Conservation (phyloP, 2,888 invertebrate genomes). For the Stratiomys singularior region DNA sequence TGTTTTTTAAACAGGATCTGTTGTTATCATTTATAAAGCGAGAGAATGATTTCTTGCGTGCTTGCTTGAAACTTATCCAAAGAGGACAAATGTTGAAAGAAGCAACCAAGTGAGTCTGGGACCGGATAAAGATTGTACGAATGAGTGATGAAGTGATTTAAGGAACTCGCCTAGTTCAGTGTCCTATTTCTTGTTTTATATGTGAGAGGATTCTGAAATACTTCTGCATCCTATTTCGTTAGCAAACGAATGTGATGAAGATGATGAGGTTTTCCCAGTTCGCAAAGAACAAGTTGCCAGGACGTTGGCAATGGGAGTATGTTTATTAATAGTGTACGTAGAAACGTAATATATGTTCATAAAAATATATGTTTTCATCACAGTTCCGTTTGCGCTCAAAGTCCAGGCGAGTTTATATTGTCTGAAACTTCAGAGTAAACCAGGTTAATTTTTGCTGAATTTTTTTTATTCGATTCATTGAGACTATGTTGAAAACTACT, state of each 20-base stretch:
- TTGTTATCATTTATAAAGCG: slow-evolving; percentile 1
- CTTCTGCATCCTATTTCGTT: slow-evolving; percentile 10
- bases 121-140: background rate
- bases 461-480: no score
- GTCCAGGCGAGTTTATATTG: slow-evolving; percentile 1
- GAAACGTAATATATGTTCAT: no score
- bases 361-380: slow-evolving; percentile 1
- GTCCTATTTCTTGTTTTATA: slow-evolving; percentile 7
- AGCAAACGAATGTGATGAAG: background rate
- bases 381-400: slow-evolving; percentile 10
- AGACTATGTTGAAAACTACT: no score
- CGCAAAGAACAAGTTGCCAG: slow-evolving; percentile 28
- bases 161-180: slow-evolving; percentile 5
- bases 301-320: background rate
- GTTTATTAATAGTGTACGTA: background rate
- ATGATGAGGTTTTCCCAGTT: slow-evolving; percentile 25
- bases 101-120: no score
- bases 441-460: no score
- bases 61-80: background rate
- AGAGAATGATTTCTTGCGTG: background rate
- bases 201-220: slow-evolving; percentile 1
- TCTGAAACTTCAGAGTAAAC: slow-evolving; percentile 12
- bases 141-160: background rate
- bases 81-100: background rate
- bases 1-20: background rate